These are phyloP conservation scores for Pristionchus arcanus DNA, from an alignment of 2,888 invertebrate genomes.

Conservation along the genomic window DNA sequence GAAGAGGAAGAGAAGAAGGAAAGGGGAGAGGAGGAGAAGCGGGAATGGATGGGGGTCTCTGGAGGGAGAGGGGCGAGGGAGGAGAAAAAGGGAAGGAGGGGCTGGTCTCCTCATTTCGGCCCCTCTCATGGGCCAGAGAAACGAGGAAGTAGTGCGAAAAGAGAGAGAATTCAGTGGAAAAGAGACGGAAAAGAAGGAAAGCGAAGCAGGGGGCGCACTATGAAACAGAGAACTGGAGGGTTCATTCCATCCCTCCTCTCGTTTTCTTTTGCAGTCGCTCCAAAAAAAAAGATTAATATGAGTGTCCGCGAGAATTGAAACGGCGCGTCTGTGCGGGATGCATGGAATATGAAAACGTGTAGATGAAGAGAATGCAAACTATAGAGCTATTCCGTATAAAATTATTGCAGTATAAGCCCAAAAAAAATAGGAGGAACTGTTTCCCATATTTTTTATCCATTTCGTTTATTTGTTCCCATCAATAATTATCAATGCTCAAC, in stretches of 20 bases:
- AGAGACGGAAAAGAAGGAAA: not conserved
- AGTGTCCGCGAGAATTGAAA: not conserved
- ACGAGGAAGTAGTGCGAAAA: no score
- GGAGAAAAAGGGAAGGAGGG: not conserved
- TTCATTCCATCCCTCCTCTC: not conserved
- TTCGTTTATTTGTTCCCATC: no score
- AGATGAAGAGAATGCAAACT: no score
- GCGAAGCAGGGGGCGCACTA: constrained; percentile 2
- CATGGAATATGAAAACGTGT: not conserved
- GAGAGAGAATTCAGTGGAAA: no score
- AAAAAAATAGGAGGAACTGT: no score
- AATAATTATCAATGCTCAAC: no score
- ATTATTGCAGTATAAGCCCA: no score
- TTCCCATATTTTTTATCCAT: no score
- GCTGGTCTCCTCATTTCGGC: no score
- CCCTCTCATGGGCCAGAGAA: no score
- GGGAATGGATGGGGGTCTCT: constrained; percentile 20
- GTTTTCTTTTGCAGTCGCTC: constrained; percentile 5
- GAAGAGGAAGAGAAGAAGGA: constrained; percentile 9
- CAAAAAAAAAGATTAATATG: constrained; percentile 9
- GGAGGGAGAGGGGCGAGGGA: not conserved
- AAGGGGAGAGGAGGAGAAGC: constrained; percentile 15
- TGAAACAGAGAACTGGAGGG: constrained; percentile 27
- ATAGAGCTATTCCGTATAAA: no score
- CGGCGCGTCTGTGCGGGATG: not conserved